Base-by-base conservation (phyloP, 2,888 invertebrate genomes). In the Polymixis lichenea region DNA sequence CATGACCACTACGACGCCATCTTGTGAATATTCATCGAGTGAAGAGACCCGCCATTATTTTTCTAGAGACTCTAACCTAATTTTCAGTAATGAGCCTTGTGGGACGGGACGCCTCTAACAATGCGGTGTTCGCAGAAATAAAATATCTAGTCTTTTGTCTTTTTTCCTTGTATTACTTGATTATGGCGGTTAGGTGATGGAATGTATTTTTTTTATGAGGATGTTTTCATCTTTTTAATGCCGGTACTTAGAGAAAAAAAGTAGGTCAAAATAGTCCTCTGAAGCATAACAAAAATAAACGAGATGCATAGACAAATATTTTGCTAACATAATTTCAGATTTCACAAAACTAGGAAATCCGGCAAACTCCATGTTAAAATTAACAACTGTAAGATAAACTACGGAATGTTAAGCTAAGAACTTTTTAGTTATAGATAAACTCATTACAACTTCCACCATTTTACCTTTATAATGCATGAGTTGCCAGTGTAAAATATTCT, bases 21-120 rank as follows among this genome's bases (percentile, higher is more conserved):
- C 90, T 90, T 89, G 90, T 93, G 93, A 95, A 95, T 94, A 94
- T 95, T 95, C 93, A 93, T 93, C 87, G 82, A 78, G 90, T 89
- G 90, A 91, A 92, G 90, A 91, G 89, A 88, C 89, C 87, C 90
- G 85, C 90, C 91, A 93, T 94, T 93, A 93, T 93, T 94, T 95
- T 94, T 92, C 90, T 92, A 90, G 91, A 92, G 90, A 92, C 91
- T 84, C 89, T 92, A 94, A 93, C 92, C 93, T 94, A 94, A 95
- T 95, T 94, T 93, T 90, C 89, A 86, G 92, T 94, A 94, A 95
- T 94, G 93, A 93, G 93, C 87, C 92, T 89, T 90, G 89, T 86
- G 92, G 92, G n/a, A n/a, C n/a, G n/a, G 92, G 92, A 91, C 87
- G 86, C 81, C 85, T 87, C 86, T 84, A 84, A 91, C 90, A 90